Conservation (phyloP, 2,113 vertebrate species). For the Cranoglanis bouderius region DNA sequence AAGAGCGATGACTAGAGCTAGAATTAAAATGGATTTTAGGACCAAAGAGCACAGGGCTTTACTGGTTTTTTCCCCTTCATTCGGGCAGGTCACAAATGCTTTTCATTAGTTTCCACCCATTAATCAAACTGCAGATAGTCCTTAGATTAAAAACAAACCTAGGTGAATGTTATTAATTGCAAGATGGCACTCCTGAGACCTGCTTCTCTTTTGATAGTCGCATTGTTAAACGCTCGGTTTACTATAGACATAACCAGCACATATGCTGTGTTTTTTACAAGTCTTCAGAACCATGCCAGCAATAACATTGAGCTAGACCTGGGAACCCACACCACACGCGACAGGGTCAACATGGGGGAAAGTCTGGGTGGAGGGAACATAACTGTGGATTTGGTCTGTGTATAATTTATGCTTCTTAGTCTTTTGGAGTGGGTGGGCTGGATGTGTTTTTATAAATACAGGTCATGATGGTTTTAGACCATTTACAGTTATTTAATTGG, state of each 20-base stretch:
- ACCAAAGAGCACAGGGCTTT: background rate
- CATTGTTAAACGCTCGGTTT: slow-evolving; percentile 23
- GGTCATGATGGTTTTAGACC: background rate
- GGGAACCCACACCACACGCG: background rate
- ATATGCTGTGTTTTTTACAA: slow-evolving; percentile 18
- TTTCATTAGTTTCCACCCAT: background rate
- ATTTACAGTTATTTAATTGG: slow-evolving; percentile 18
- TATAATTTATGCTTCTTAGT: slow-evolving; percentile 65
- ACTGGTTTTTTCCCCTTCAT: background rate
- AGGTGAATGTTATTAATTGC: background rate
- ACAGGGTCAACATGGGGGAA: slow-evolving; percentile 28
- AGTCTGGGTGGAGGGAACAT: slow-evolving; percentile 51
- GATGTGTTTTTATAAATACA: slow-evolving; percentile 24
- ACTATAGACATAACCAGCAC: slow-evolving; percentile 32
- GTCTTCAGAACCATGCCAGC: background rate
- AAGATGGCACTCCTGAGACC: background rate
- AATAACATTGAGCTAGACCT: slow-evolving; percentile 32
- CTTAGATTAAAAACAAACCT: background rate
- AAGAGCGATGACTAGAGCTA: background rate
- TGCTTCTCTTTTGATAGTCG: background rate
- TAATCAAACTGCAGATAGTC: background rate
- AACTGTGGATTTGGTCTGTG: slow-evolving; percentile 63
- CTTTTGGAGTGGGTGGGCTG: slow-evolving; percentile 50
- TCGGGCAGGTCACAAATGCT: background rate
- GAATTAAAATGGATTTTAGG: background rate